Evolutionary conservation across 2,113 vertebrate genomes (phyloP).

Genomic region (Strix uralensis): DNA sequence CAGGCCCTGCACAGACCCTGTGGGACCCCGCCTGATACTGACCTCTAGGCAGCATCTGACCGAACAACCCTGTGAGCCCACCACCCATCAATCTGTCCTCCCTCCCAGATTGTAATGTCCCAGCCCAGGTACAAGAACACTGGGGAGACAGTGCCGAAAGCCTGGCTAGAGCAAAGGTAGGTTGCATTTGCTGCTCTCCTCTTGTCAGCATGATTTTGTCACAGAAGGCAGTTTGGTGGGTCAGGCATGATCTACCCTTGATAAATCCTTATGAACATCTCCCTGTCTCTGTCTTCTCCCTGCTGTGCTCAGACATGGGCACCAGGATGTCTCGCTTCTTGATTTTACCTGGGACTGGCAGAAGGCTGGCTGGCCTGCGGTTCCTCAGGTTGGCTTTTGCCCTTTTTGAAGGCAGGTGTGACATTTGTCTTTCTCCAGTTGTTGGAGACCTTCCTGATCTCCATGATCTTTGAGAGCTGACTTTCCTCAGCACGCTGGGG

Average conservation of each 20-base stretch:
- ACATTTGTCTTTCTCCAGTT: background rate
- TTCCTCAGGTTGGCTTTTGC: background rate
- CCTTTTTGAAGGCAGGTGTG: background rate
- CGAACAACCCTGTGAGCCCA: background rate
- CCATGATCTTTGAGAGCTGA: background rate
- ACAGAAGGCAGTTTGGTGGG: background rate
- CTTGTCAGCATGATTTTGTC: accelerated
- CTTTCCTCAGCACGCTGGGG: background rate
- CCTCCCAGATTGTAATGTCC: background rate
- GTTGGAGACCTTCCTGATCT: background rate
- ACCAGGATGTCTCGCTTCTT: background rate
- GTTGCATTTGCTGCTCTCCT: background rate
- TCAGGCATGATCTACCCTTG: background rate
- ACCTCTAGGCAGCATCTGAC: background rate
- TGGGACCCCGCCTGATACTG: background rate
- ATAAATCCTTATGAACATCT: background rate
- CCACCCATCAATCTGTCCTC: accelerated
- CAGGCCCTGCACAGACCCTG: background rate
- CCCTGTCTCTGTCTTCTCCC: background rate
- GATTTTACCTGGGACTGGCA: background rate
- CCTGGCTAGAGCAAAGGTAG: background rate
- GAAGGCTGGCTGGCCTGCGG: accelerated
- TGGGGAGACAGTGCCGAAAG: background rate
- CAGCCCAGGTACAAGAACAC: background rate
- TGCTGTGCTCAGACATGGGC: background rate